Evolutionary conservation across 30 jellyfish, hydroid and myxozoan species (phyloP).

Genomic region (Clytia hemisphaerica): DNA sequence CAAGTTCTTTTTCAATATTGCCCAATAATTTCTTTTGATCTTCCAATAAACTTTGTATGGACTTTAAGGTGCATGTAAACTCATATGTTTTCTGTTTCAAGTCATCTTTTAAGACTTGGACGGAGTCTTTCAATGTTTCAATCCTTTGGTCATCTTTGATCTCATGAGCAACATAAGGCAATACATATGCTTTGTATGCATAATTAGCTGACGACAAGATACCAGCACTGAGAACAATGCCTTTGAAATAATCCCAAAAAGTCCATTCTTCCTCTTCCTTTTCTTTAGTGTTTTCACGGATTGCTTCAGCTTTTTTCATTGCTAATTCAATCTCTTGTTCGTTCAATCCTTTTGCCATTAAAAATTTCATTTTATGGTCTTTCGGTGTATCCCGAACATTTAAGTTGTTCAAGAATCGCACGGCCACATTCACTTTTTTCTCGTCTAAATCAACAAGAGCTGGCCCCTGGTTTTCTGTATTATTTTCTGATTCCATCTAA

Average conservation of each 20-base stretch:
- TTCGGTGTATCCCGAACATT: slow-evolving; percentile 11
- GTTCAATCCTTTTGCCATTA: slow-evolving; percentile 12
- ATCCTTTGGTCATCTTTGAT: slow-evolving; percentile 31
- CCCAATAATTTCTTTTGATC: slow-evolving; percentile 13
- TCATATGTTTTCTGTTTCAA: slow-evolving; percentile 26
- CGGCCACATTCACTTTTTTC: slow-evolving; percentile 25
- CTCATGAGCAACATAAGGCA: slow-evolving; percentile 35
- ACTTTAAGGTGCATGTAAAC: slow-evolving; percentile 9
- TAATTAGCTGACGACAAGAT: slow-evolving; percentile 28
- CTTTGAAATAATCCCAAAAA: slow-evolving; percentile 13
- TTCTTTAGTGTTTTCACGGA: too few relatives aligned
- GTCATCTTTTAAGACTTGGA: slow-evolving; percentile 18
- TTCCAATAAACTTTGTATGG: slow-evolving; percentile 10
- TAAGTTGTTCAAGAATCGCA: slow-evolving; percentile 19
- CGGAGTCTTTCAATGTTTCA: slow-evolving; percentile 9
- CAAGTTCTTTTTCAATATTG: background rate
- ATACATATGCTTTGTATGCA: slow-evolving; percentile 21
- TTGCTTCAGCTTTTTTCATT: background rate
- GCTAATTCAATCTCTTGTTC: slow-evolving; percentile 10
- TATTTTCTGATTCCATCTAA: too few relatives aligned
- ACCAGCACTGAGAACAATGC: slow-evolving; percentile 19
- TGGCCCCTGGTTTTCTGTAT: too few relatives aligned
- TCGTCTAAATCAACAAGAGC: slow-evolving; percentile 3
- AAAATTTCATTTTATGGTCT: slow-evolving; percentile 3
- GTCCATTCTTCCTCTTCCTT: background rate